These are phyloP conservation scores for Chanos chanos DNA, from an alignment of 2,797 vertebrate genomes.

Conservation along the genomic window DNA sequence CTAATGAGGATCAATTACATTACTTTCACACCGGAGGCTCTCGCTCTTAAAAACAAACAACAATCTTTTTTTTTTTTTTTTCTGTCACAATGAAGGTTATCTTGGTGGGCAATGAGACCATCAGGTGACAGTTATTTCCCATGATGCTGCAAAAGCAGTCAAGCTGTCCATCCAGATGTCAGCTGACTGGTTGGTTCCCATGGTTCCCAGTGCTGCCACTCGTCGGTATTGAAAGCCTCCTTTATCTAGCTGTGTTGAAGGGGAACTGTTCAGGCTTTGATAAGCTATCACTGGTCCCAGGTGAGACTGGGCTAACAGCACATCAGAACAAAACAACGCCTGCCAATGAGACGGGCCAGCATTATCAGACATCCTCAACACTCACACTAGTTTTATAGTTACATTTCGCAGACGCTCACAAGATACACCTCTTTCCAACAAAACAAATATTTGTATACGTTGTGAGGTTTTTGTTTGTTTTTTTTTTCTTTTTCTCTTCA, in stretches of 20 bases:
- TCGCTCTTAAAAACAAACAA: background rate
- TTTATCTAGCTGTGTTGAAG: constrained; percentile 81
- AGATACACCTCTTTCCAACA: constrained; percentile 6
- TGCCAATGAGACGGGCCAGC: constrained; percentile 72
- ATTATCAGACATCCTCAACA: constrained; percentile 57
- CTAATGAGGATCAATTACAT: constrained; percentile 66
- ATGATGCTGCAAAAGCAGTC: constrained; percentile 93
- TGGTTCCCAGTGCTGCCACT: constrained; percentile 79
- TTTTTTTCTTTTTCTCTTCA: too few species aligned
- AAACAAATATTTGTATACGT: too few species aligned
- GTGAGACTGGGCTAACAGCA: constrained; percentile 88
- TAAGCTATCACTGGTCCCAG: constrained; percentile 99
- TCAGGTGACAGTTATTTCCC: constrained; percentile 98
- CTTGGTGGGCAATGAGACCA: constrained; percentile 84
- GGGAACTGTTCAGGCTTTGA: constrained; percentile 97
- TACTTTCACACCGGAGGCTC: constrained; percentile 13
- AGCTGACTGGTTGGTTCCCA: constrained; percentile 90
- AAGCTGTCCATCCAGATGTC: constrained; percentile 95
- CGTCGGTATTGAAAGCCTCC: constrained; percentile 84
- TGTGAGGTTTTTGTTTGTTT: too few species aligned
- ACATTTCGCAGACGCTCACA: constrained; percentile 16
- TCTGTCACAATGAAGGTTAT: constrained; percentile 97
- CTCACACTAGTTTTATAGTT: constrained; percentile 4
- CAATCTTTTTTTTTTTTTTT: constrained; percentile 79
- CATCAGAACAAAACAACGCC: constrained; percentile 86